These are phyloP conservation scores for Dicerorhinus sumatrensis DNA, from an alignment of 2,113 vertebrate species.

Conservation along the genomic window DNA sequence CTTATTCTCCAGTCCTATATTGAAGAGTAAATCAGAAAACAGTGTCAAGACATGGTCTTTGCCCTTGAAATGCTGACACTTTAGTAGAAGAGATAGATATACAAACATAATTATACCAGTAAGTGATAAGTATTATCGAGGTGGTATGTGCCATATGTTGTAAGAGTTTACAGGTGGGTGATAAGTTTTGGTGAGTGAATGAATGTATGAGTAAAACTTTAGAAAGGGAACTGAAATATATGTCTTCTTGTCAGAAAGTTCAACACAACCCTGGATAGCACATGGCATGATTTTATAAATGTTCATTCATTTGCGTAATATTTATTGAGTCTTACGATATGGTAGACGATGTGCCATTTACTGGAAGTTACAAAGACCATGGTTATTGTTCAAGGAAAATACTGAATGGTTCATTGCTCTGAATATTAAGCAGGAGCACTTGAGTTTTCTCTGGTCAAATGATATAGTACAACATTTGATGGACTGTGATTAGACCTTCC, in stretches of 20 bases:
- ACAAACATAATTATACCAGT: background rate
- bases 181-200: background rate
- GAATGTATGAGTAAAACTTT: background rate
- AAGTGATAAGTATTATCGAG: background rate
- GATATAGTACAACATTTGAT: background rate
- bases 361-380: background rate
- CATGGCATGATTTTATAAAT: background rate
- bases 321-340: background rate
- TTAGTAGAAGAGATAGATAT: background rate
- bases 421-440: background rate
- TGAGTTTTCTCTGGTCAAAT: background rate
- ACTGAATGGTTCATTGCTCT: background rate
- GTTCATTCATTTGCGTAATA: background rate
- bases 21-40: background rate
- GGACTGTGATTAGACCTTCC: background rate
- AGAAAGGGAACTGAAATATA: background rate
- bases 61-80: background rate
- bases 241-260: background rate
- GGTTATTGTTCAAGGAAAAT: background rate
- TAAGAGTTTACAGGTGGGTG: background rate
- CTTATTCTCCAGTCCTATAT: background rate
- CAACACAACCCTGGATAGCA: background rate
- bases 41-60: background rate
- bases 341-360: background rate
- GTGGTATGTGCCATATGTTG: background rate